phyloP scores from a whole-genome alignment of 2,113 vertebrate genomes.

The Chloebia gouldiae region DNA sequence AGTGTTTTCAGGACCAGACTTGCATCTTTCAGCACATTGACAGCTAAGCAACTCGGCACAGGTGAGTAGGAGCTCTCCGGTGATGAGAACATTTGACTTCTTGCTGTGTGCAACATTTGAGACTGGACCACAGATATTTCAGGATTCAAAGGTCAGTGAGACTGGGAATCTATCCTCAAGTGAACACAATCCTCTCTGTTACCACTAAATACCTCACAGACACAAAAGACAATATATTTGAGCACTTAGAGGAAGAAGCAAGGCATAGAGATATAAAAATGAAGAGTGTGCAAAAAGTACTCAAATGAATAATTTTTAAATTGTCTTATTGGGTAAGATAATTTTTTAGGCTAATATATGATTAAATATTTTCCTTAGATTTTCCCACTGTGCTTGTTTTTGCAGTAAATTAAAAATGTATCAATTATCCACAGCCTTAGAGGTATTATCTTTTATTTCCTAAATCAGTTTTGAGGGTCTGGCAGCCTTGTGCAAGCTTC shows the following conservation, averaged over 20 bases:
- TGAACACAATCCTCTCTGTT: neutral
- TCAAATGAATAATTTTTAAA: neutral
- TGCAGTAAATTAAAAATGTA: neutral
- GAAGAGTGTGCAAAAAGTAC: neutral
- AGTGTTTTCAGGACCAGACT: constrained; percentile 6
- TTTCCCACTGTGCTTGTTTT: neutral
- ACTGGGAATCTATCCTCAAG: neutral
- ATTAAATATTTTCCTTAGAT: neutral
- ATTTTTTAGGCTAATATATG: neutral
- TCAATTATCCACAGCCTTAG: neutral
- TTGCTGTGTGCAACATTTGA: neutral
- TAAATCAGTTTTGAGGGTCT: neutral
- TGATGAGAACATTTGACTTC: neutral
- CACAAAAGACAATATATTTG: neutral
- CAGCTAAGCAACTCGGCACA: neutral
- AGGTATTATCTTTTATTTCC: neutral
- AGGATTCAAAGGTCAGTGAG: neutral
- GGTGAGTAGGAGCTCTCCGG: neutral
- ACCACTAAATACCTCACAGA: neutral
- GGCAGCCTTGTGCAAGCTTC: neutral
- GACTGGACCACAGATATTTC: neutral
- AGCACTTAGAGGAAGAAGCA: neutral
- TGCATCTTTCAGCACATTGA: neutral
- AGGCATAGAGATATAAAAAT: neutral
- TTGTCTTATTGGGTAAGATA: neutral